Evolutionary conservation across 37 sponge, comb jelly and placozoan species (phyloP).

Genomic region (Cliona cf. orientalis): DNA sequence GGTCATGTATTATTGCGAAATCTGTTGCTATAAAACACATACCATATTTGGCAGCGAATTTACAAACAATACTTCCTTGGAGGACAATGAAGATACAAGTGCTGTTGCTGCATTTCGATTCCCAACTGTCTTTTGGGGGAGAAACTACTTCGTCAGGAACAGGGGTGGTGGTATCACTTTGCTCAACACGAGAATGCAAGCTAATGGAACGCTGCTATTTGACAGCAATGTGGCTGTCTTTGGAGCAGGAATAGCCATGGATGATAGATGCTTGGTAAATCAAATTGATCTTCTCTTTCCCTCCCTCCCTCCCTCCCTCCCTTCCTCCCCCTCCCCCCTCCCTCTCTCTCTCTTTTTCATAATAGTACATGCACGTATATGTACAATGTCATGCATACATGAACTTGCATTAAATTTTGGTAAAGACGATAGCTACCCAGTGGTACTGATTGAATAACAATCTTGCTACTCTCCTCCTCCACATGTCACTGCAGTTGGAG

Average conservation of each 20-base stretch:
- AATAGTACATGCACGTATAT: no score
- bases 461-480: background rate
- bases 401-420: no score
- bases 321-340: background rate
- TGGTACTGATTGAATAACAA: no score
- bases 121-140: slow-evolving; percentile 59
- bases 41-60: slow-evolving; percentile 41
- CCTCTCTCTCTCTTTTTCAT: background rate
- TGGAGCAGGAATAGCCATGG: slow-evolving; percentile 84
- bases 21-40: no score
- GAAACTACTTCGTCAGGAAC: slow-evolving; percentile 55
- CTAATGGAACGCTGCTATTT: slow-evolving; percentile 47
- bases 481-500: slow-evolving; percentile 33
- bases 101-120: slow-evolving; percentile 83
- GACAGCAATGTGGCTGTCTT: slow-evolving; percentile 68
- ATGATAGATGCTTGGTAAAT: slow-evolving; percentile 76
- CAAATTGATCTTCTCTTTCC: slow-evolving; percentile 2
- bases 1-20: no score
- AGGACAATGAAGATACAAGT: slow-evolving; percentile 60
- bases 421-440: no score
- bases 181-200: slow-evolving; percentile 72
- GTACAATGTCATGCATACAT: no score
- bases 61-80: slow-evolving; percentile 63
- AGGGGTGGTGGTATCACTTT: slow-evolving; percentile 77
- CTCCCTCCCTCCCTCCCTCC: slow-evolving; percentile 10